Evolutionary conservation across 2,113 vertebrate species (phyloP).

Genomic region (Vulpes ferrilata): DNA sequence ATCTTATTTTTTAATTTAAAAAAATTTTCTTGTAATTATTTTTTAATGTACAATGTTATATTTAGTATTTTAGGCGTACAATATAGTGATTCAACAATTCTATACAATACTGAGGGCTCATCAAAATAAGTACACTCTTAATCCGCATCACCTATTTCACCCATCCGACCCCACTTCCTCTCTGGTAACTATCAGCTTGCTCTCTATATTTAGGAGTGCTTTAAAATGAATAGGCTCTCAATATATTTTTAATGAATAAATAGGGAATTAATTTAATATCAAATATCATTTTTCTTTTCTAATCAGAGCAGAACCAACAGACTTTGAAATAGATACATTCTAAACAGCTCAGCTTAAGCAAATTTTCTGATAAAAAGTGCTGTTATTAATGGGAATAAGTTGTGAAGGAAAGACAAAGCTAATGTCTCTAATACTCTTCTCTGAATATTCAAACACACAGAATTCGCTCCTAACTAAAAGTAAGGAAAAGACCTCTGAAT

Average conservation of each 20-base stretch:
- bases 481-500: background rate
- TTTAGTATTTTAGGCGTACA: background rate
- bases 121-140: background rate
- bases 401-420: background rate
- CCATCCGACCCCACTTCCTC: background rate
- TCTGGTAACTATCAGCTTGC: background rate
- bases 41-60: background rate
- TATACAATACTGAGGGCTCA: background rate
- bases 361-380: background rate
- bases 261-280: background rate
- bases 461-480: background rate
- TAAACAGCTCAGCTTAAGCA: background rate
- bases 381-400: constrained; percentile 15
- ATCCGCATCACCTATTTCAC: background rate
- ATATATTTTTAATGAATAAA: background rate
- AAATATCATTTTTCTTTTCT: background rate
- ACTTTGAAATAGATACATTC: background rate
- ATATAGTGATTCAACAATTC: background rate
- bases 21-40: background rate
- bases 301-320: constrained; percentile 32
- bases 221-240: constrained; percentile 7
- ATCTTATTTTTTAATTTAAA: background rate
- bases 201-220: background rate
- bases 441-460: background rate
- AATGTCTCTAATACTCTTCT: background rate